phyloP scores from a whole-genome alignment of 2,888 invertebrate species.

The Lochmaea capreae region DNA sequence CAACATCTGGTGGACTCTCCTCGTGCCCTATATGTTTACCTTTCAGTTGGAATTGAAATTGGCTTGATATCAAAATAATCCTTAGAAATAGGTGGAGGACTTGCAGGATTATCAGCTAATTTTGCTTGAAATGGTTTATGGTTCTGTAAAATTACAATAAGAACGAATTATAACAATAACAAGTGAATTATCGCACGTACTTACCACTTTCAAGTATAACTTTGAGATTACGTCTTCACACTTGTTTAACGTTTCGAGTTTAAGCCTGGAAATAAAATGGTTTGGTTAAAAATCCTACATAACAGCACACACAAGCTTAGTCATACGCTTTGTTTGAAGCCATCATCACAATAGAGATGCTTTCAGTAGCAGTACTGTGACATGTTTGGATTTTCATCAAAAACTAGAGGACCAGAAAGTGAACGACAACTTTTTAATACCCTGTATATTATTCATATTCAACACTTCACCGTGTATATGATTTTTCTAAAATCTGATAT shows the following conservation, averaged over 20 bases:
- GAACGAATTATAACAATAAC: conserved; percentile 8
- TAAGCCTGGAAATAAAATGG: conserved; percentile 68
- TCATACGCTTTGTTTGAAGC: too few species aligned
- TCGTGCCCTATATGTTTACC: conserved; percentile 36
- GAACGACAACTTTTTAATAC: too few species aligned
- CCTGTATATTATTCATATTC: too few species aligned
- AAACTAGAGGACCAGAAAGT: too few species aligned
- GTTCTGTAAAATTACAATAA: conserved; percentile 37
- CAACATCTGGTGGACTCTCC: neutral
- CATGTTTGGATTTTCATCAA: too few species aligned
- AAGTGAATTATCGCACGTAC: conserved; percentile 47
- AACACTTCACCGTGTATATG: too few species aligned
- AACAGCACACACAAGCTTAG: too few species aligned
- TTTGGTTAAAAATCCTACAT: too few species aligned
- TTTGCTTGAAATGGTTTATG: conserved; percentile 35
- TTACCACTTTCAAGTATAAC: conserved; percentile 76
- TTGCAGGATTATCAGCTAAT: conserved; percentile 61
- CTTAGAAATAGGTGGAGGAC: conserved; percentile 62
- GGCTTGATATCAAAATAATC: conserved; percentile 56
- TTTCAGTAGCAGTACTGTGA: too few species aligned
- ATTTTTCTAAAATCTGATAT: too few species aligned
- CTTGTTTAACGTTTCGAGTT: conserved; percentile 75
- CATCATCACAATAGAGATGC: too few species aligned
- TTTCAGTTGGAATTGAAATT: conserved; percentile 65
- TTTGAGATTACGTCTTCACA: conserved; percentile 78